Conservation (phyloP, 2,888 invertebrate species). For the Spodoptera exigua region DNA sequence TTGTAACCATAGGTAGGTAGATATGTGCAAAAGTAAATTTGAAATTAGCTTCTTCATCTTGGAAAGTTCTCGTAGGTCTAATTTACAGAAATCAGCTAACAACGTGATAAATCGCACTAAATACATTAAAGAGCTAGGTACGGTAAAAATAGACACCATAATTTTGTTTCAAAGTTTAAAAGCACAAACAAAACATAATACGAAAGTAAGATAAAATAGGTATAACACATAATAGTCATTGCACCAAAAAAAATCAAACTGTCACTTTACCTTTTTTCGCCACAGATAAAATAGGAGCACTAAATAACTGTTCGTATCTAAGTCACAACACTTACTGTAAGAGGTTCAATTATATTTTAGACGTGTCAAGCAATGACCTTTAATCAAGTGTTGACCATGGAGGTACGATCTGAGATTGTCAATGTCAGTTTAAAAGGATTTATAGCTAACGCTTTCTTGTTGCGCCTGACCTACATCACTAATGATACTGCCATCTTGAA, state of each 20-base stretch:
- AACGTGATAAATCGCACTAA: no score
- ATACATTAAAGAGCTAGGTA: no score
- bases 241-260: neutral
- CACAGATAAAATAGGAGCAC: slow-evolving; percentile 6
- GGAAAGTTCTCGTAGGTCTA: no score
- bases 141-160: no score
- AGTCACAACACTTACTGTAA: slow-evolving; percentile 16
- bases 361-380: slow-evolving; percentile 23
- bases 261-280: slow-evolving; percentile 7
- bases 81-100: no score
- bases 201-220: no score
- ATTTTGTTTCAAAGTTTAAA: no score
- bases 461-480: slow-evolving; percentile 18
- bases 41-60: no score
- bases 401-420: slow-evolving; percentile 31
- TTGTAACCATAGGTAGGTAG: no score
- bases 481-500: neutral
- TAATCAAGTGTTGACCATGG: slow-evolving; percentile 43
- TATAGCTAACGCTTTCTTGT: slow-evolving; percentile 23
- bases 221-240: no score
- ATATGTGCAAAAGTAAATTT: no score
- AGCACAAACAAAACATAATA: no score
- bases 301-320: slow-evolving; percentile 25
- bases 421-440: slow-evolving; percentile 41
- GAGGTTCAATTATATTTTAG: neutral